Conservation (phyloP, 2,888 invertebrate species). For the Danaus chrysippus region DNA sequence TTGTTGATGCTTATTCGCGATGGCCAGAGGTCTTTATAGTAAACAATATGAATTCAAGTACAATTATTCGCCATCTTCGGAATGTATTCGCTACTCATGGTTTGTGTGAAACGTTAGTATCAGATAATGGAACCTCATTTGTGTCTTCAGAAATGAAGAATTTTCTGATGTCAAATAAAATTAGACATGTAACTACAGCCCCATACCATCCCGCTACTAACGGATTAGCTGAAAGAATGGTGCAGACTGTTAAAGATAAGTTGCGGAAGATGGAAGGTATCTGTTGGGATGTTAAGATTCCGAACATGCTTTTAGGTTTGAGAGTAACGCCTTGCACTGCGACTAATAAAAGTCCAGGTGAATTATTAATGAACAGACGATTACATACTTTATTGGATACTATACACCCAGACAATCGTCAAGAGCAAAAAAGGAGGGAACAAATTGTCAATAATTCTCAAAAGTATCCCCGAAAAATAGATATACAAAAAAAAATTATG, state of each 20-base stretch:
- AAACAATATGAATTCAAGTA: conserved; percentile 21
- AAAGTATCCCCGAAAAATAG: too few relatives aligned
- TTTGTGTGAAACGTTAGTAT: conserved; percentile 24
- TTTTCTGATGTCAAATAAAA: conserved; percentile 23
- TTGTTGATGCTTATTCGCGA: conserved; percentile 26
- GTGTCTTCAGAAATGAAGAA: conserved; percentile 25
- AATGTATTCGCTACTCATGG: conserved; percentile 26
- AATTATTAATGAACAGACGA: conserved; percentile 25
- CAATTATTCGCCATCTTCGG: conserved; percentile 27
- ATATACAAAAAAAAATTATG: too few relatives aligned
- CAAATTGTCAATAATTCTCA: conserved; percentile 4
- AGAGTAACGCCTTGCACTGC: conserved; percentile 19
- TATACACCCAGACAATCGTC: conserved; percentile 18
- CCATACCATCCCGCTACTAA: conserved; percentile 33
- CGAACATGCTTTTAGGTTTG: conserved; percentile 15
- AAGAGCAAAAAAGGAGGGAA: conserved; percentile 10
- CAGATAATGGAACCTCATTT: conserved; percentile 27
- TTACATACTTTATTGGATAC: conserved; percentile 23
- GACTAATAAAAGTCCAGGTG: conserved; percentile 25
- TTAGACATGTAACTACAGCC: conserved; percentile 27
- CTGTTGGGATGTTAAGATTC: conserved; percentile 24
- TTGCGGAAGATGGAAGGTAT: conserved; percentile 24
- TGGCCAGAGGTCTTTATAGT: conserved; percentile 28
- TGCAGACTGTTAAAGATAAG: conserved; percentile 32
- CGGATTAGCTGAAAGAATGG: conserved; percentile 31